Evolutionary conservation across 2,888 invertebrate genomes (phyloP).

Genomic region (Poecilus cupreus): DNA sequence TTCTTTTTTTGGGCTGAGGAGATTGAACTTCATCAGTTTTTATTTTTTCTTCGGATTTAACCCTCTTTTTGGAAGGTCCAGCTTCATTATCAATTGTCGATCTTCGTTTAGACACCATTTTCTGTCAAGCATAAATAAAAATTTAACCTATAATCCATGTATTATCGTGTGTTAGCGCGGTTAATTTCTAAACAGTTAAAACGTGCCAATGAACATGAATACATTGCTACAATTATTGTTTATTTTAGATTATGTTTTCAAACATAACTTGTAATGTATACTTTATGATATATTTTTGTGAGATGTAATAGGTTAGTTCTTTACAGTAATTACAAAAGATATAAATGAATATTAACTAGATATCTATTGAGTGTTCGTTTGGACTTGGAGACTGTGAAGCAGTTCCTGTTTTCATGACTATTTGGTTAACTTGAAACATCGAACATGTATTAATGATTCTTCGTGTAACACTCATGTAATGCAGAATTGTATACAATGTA

Average conservation of each 20-base stretch:
- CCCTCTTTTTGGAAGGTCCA: constrained; percentile 47
- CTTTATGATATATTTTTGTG: background rate
- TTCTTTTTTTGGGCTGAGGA: constrained; percentile 27
- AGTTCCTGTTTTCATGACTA: too few species aligned
- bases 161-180: background rate
- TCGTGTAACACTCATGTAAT: background rate
- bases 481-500: background rate
- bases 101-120: constrained; percentile 54
- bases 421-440: too few species aligned
- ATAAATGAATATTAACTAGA: background rate
- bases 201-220: background rate
- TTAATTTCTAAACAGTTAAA: constrained; percentile 10
- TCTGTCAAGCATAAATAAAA: background rate
- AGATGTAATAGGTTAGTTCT: background rate
- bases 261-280: background rate
- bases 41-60: constrained; percentile 1
- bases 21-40: background rate
- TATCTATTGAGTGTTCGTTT: background rate
- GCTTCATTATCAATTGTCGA: constrained; percentile 28
- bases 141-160: background rate
- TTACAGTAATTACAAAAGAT: background rate
- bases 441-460: background rate
- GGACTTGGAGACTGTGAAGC: too few species aligned
- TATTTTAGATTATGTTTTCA: constrained; percentile 1
- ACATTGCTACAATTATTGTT: background rate